Percentiles rank a stretch among this genome's conserved stretches.
phyloP scores from a whole-genome alignment of 37 sponge, comb jelly and placozoan species.

The Tethya wilhelma region DNA sequence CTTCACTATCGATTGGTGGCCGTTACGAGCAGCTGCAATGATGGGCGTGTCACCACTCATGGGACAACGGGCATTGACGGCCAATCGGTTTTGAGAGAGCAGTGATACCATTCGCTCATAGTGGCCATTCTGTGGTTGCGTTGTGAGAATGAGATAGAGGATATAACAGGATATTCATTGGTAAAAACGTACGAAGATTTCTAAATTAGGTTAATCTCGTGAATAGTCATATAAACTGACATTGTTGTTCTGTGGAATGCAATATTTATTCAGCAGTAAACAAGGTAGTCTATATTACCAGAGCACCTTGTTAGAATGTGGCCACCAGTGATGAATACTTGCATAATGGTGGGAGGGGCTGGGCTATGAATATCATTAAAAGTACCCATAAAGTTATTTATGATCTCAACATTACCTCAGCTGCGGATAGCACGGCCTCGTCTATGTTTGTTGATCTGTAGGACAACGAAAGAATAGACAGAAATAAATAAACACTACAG shows the following conservation, averaged over 20 bases:
- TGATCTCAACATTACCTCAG: no score
- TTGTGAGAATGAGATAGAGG: background rate
- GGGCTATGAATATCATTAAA: background rate
- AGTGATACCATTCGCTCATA: slow-evolving; percentile 22
- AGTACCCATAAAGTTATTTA: no score
- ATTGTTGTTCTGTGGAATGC: no score
- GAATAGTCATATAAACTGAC: no score
- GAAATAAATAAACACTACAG: slow-evolving; percentile 15
- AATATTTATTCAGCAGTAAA: no score
- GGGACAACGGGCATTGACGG: slow-evolving; percentile 40
- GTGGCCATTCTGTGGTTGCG: slow-evolving; percentile 36
- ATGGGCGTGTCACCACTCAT: slow-evolving; percentile 87
- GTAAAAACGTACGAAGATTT: slow-evolving; percentile 2
- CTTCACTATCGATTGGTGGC: slow-evolving; percentile 65
- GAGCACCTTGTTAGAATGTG: no score
- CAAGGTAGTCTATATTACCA: no score
- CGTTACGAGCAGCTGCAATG: slow-evolving; percentile 79
- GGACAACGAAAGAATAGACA: background rate
- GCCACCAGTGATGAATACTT: no score
- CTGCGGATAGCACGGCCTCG: slow-evolving; percentile 43
- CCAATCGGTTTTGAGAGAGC: background rate
- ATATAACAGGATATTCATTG: background rate
- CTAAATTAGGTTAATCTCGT: no score
- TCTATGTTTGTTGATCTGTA: background rate
- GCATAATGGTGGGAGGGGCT: no score